Conservation (phyloP, 2,888 invertebrate genomes). For the Ichneumoninae sp. region DNA sequence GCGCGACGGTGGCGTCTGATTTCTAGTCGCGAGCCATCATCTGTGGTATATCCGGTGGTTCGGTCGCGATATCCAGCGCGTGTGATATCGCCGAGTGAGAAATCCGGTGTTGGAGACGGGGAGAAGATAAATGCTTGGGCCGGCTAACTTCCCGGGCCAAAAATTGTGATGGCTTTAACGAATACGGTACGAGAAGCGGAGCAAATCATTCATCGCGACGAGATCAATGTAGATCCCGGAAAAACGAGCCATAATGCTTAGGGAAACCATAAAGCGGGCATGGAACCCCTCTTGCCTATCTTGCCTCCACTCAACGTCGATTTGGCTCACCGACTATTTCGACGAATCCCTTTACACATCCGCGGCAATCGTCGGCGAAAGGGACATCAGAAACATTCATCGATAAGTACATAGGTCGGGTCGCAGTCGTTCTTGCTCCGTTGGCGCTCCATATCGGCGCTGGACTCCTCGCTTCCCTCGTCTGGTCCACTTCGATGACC, state of each 20-base stretch:
- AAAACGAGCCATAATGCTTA: not conserved
- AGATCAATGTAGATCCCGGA: not conserved
- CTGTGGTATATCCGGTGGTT: slow-evolving; percentile 30
- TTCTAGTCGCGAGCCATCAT: slow-evolving; percentile 48
- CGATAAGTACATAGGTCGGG: slow-evolving; percentile 27
- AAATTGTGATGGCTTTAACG: not conserved
- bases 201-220: not conserved
- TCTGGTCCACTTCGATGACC: not conserved
- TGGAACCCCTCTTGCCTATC: not conserved
- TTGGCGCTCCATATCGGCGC: not conserved
- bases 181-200: not conserved
- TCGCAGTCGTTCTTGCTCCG: slow-evolving; percentile 5
- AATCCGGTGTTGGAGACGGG: not conserved
- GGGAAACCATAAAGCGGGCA: not conserved
- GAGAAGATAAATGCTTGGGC: not conserved
- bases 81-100: slow-evolving; percentile 29
- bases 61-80: slow-evolving; percentile 31
- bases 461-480: not conserved
- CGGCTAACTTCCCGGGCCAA: not conserved
- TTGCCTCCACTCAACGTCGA: not conserved
- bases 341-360: not conserved
- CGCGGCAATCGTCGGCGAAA: slow-evolving; percentile 4
- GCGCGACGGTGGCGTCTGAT: slow-evolving; percentile 34
- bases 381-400: slow-evolving; percentile 38
- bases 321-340: slow-evolving; percentile 7